Base-by-base conservation (phyloP, 2,888 invertebrate genomes). In the Lampropteryx suffumata region DNA sequence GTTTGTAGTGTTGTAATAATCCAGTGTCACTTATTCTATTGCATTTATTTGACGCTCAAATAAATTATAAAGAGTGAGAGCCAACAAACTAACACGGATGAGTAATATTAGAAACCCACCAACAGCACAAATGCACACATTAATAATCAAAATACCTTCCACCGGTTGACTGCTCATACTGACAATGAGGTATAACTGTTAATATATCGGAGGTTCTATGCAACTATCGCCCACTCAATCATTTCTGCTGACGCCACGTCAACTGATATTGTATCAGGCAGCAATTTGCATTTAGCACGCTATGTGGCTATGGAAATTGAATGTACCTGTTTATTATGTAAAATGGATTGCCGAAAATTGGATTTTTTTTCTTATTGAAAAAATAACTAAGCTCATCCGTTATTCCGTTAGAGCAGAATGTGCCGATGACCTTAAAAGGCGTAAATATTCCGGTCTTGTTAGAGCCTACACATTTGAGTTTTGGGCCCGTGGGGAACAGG, bases 171-270 rank as follows among this genome's bases (percentile, higher is more conserved):
- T 46, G 51, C 46, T 26, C 40, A 12, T 41, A 14, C 42, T 41
- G 36, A 50, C 47, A 57, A 55, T 55, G 44, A 52, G 41, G 46
- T 39, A 57, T 79, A 79, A 76, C 75, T 75, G 74, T 74, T 79
- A 80, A 84, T 84, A 81, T 81, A 85, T 82, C 71, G 58, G 57
- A 54, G 64, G 75, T 68, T 65, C 67, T 68, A 67, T 71, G 74
- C 73, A 76, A 77, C 76, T 76, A 81, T 79, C 74, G 69, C 63
- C 63, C 69, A 76, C 76, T 83, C 76, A 76, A 82, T 85, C 81
- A 83, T 80, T 62, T 45, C 46, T 45, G 69, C 75, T 70, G 72
- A 74, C 71, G 73, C 71, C 67, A 73, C 73, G 70, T 74, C 76
- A 74, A 75, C 76, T 74, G 73, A 77, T 79, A 76, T 73, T 71